Evolutionary conservation across 2,113 vertebrate genomes (phyloP).

Genomic region (Nerophis lumbriciformis): DNA sequence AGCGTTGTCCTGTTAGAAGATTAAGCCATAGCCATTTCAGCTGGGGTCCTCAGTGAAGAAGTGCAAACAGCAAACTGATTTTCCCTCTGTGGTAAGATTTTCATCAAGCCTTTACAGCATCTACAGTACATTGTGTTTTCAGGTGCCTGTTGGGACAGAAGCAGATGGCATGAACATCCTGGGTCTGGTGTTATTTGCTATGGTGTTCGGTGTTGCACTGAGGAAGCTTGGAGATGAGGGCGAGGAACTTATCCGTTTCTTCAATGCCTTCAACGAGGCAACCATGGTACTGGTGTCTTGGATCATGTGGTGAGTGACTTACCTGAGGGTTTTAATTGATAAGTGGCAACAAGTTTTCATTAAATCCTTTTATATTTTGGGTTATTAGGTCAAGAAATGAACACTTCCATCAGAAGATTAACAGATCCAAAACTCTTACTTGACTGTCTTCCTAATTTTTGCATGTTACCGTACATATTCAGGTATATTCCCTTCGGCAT

Average conservation of each 20-base stretch:
- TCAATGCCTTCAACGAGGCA: constrained; percentile 93
- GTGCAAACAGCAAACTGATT: no score
- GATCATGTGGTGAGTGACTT: constrained; percentile 94
- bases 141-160: constrained; percentile 84
- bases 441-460: not conserved
- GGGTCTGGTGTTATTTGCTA: constrained; percentile 89
- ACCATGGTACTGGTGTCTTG: constrained; percentile 98
- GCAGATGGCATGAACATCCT: constrained; percentile 96
- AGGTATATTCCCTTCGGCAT: constrained; percentile 98
- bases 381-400: not conserved
- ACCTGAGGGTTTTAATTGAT: not conserved
- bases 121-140: constrained; percentile 16
- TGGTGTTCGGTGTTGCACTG: constrained; percentile 91
- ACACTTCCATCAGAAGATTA: not conserved
- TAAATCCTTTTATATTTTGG: no score
- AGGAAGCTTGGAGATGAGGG: constrained; percentile 89
- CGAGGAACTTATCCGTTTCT: constrained; percentile 96
- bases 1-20: no score
- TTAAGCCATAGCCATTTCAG: no score
- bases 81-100: no score
- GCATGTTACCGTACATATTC: not conserved
- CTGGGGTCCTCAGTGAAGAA: not conserved
- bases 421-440: not conserved
- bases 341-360: not conserved
- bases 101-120: not conserved